Evolutionary conservation across 2,888 invertebrate genomes (phyloP).

Genomic region (Homarus gammarus): DNA sequence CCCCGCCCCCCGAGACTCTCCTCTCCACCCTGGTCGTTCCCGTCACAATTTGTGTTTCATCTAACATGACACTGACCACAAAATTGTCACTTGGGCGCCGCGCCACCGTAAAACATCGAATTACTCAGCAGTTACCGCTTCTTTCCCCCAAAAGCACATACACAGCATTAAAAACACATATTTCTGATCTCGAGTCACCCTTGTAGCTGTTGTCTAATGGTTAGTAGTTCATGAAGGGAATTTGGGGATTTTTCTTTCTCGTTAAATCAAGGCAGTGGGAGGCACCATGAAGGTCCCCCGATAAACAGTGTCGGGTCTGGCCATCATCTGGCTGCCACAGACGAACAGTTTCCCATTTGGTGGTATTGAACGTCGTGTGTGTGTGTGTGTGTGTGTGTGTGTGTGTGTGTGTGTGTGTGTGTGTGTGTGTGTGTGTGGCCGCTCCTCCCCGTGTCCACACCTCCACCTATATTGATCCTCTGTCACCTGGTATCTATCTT

Average conservation of each 20-base stretch:
- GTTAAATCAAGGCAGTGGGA: too few species aligned
- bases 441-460: too few species aligned
- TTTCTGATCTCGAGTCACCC: too few species aligned
- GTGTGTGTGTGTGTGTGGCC: too few species aligned
- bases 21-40: background rate
- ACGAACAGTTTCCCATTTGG: background rate
- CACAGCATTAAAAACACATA: too few species aligned
- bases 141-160: background rate
- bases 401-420: too few species aligned
- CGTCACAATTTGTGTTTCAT: constrained; percentile 27
- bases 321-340: background rate
- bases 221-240: too few species aligned
- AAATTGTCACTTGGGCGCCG: constrained; percentile 14
- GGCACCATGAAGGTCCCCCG: too few species aligned
- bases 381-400: too few species aligned
- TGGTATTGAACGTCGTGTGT: background rate
- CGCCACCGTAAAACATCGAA: background rate
- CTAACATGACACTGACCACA: constrained; percentile 14
- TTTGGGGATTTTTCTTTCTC: too few species aligned
- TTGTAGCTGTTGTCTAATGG: too few species aligned
- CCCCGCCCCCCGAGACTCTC: background rate
- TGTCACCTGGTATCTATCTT: background rate
- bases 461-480: too few species aligned
- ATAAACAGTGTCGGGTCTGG: background rate
- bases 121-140: background rate